Percentiles rank a stretch among this genome's conserved stretches.
Conservation (phyloP, 53 echinoderm and acorn worm species). For the Holothuria leucospilota region DNA sequence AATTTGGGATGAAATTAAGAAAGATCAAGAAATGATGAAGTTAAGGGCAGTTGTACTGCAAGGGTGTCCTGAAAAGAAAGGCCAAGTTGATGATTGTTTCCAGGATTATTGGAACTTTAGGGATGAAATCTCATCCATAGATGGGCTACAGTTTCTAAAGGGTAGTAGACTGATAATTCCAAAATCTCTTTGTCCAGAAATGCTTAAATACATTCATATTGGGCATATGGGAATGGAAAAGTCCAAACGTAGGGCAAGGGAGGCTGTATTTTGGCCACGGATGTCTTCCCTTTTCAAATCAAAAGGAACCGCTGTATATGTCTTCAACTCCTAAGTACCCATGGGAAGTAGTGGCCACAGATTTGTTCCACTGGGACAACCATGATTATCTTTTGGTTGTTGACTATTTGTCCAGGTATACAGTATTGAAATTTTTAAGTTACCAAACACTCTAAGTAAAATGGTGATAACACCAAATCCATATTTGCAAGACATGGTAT, state of each 20-base stretch:
- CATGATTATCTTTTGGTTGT: conserved; percentile 59
- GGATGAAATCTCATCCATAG: conserved; percentile 41
- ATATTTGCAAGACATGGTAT: conserved; percentile 62
- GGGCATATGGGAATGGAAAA: conserved; percentile 54
- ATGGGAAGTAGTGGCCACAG: conserved; percentile 67
- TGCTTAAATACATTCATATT: conserved; percentile 57
- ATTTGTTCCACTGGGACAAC: conserved; percentile 62
- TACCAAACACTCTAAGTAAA: conserved; percentile 17
- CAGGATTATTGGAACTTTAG: conserved; percentile 40
- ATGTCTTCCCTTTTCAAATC: conserved; percentile 29
- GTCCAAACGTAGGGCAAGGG: conserved; percentile 57
- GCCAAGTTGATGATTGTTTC: not conserved
- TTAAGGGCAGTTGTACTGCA: conserved; percentile 26
- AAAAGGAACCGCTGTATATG: conserved; percentile 50
- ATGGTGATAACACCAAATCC: conserved; percentile 43
- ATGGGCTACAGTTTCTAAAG: conserved; percentile 59
- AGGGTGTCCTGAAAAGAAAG: conserved; percentile 50
- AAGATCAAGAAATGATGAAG: conserved; percentile 56
- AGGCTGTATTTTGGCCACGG: conserved; percentile 74
- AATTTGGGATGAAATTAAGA: conserved; percentile 34
- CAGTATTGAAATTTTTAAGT: conserved; percentile 54
- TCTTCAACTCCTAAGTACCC: conserved; percentile 29
- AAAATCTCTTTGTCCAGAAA: conserved; percentile 29
- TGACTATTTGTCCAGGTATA: conserved; percentile 69
- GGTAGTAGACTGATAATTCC: conserved; percentile 66